Base-by-base conservation (phyloP, 2,797 vertebrate species). In the Jordanella pulchra region DNA sequence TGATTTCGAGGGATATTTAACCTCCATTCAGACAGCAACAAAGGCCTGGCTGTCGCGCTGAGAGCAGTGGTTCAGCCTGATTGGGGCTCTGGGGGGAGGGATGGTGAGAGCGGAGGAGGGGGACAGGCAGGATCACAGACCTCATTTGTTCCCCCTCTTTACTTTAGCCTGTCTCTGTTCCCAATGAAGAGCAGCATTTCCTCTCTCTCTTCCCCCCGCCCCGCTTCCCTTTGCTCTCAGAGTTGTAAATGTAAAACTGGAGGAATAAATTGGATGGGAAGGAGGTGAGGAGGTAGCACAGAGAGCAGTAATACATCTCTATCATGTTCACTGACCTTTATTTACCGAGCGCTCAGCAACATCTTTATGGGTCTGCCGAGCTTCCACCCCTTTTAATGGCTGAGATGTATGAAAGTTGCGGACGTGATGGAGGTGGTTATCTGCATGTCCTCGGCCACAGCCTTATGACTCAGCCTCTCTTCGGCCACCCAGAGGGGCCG, bases 1-100 rank as follows among this genome's bases (percentile, higher is more conserved):
- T 94, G 94, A 94, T 95, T 96, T 95, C 92, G 92, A 94, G 94
- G 95, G 93, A 95, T 95, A 94, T 95, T 96, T 95, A 95, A 95
- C 95, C 95, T 94, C 95, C 91, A 95, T 96, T 96, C 95, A 96
- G 90, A 89, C 75, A 3, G 79, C 90, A 92, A 96, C 95, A 97
- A 96, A 96, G 91, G 94, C 89, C 92, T 92, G 90, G 77, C 91
- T 93, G 94, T 95, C 89, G 84, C 87, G 61, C 90, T 91, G 90
- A 92, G 93, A 92, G 92, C 87, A 84, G 87, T 81, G 89, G 92
- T 91, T 93, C 91, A 84, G 92, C 88, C 92, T 94, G 94, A 94
- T 94, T 94, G 94, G 90, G 89, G 87, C 90, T 81, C 63, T 35
- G 69, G 80, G 84, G 61, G 82, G 71, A 71, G 30, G 65, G 56